Percentiles rank a stretch among this genome's conserved stretches.
Evolutionary conservation across 2,888 invertebrate species (phyloP).

Genomic region (Chouioia cunea): DNA sequence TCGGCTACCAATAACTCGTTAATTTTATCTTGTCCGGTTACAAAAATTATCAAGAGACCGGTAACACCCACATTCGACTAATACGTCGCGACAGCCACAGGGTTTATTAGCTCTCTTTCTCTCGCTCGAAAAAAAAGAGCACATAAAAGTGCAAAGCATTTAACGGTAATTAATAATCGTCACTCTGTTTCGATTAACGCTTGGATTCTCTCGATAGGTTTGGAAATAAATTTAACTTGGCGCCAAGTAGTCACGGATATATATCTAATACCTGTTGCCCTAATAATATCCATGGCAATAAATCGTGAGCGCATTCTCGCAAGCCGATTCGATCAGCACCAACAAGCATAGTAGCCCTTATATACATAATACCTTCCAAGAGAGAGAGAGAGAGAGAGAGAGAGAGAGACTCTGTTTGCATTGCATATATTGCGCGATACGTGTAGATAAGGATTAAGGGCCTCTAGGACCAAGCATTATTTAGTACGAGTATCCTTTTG

Average conservation of each 20-base stretch:
- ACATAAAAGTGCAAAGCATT: background rate
- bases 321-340: too few species aligned
- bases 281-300: slow-evolving; percentile 34
- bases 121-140: background rate
- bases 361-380: background rate
- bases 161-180: slow-evolving; percentile 4
- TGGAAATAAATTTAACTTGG: too few species aligned
- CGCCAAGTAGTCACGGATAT: too few species aligned
- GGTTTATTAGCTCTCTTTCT: too few species aligned
- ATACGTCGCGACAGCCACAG: too few species aligned
- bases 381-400: slow-evolving; percentile 7
- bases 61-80: too few species aligned
- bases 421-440: slow-evolving; percentile 60
- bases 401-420: slow-evolving; percentile 52
- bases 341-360: too few species aligned
- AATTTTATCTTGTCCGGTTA: too few species aligned
- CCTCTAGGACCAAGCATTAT: slow-evolving; percentile 22
- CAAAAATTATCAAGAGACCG: too few species aligned
- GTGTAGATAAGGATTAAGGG: slow-evolving; percentile 64
- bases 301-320: slow-evolving; percentile 7
- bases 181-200: slow-evolving; percentile 4
- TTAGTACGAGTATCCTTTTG: background rate
- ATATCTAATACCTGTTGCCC: slow-evolving; percentile 26
- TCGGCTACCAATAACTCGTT: too few species aligned
- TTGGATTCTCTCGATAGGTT: background rate